Base-by-base conservation (phyloP, 2,888 invertebrate species). In the Chrysotoxum bicinctum region DNA sequence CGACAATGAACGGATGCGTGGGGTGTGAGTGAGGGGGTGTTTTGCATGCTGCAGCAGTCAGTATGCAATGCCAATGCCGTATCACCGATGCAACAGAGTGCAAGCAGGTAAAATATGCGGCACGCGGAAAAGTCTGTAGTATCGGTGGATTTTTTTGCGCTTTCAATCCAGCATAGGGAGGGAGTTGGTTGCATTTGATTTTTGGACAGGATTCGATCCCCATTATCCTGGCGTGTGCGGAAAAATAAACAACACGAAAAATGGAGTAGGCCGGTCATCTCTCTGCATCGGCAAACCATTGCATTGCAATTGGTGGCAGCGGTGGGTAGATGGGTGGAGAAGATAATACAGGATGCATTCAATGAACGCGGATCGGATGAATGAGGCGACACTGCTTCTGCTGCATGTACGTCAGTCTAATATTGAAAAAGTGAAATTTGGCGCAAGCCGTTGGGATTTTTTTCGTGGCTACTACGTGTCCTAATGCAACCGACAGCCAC, bases 321-420 rank as follows among this genome's bases (percentile, higher is more conserved):
- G 26, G 10, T 21, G 21, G 21, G 7, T 26, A 45, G 64, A 45
- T 26, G 64, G 64, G 19, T 23, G n/a, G 32, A 64, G 64, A 32
- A 79, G 83, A 83, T 83, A 83, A 78, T 83, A 83, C 82, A 72
- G 84, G 80, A 81, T 85, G 85, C 85, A 85, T 85, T 85, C 80
- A 85, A 76, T 81, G 81, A 85, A 81, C 76, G 68, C 87, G 87
- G 88, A 87, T 89, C 88, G 87, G 88, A 90, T 90, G 87, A 88
- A 89, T 87, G 89, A 89, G 81, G 87, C 85, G 83, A 80, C 66
- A 81, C 52, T 70, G 82, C 35, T 77, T 77, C 30, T 76, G 72
- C 88, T 89, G 89, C 81, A 85, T 66, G 74, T 56, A 76, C 66
- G 84, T 81, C 77, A 73, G 69, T 62, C 85, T 81, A 52, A 81